Evolutionary conservation across 2,888 invertebrate species (phyloP), one percentile per base, ranked within the genome.

Genomic region (Thera obeliscata): DNA sequence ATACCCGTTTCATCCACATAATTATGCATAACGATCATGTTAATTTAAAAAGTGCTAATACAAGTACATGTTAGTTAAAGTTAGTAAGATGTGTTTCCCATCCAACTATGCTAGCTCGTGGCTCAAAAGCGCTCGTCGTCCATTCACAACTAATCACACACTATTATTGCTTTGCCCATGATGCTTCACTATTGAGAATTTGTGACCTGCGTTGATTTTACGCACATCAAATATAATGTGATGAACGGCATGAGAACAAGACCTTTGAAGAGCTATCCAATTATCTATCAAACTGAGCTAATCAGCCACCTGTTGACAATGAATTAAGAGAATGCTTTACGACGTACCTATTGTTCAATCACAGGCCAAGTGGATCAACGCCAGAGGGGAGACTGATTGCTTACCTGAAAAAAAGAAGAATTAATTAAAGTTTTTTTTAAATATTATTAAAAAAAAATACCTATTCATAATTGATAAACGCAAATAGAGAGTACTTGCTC

Each of bases 321-420:
- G 60, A 69, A 78, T 74, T 73, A 75, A 70, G 64, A 67, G 66
- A 74, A 74, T 77, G 59, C 75, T 80, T 75, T 75, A 76, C 73
- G 71, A 69, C 61, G n/a, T 57, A 56, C 38, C 35, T 66, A 63
- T 70, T 56, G 46, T 71, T 56, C 58, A 57, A 69, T 55, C 56
- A 69, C 46, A 64, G 70, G 72, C 73, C 72, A 72, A 71, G 71
- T 75, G 75, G 74, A 72, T 64, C 66, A 62, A 46, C 73, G 87
- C 87, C 89, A 88, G 79, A 67, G 81, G 78, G 81, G 79, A 77
- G 62, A 71, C 63, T 67, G 36, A 43, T 46, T 61, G 70, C 68
- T 67, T 70, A 71, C 63, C 71, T 71, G 68, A 61, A 58, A 48
- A 33, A 33, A 22, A 22, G 22, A 22, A 22, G 22, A 22, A 22